Percentiles rank a stretch among this genome's conserved stretches.
These are phyloP conservation scores for Trachops cirrhosus DNA, from an alignment of 2,797 vertebrate genomes.

Conservation along the genomic window DNA sequence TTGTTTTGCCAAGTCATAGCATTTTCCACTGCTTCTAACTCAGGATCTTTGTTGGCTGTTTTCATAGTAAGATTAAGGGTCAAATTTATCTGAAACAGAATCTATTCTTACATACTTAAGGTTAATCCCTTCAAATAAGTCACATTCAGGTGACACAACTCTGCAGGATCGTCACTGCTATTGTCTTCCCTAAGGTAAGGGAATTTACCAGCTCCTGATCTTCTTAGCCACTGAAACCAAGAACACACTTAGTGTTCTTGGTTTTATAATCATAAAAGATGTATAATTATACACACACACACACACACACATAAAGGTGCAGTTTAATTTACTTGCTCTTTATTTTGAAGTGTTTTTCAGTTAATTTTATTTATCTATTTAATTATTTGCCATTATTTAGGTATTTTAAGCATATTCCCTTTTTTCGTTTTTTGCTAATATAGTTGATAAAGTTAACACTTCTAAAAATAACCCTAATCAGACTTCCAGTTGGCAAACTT, in stretches of 20 bases:
- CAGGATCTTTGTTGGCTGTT: not conserved
- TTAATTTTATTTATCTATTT: not conserved
- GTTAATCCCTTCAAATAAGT: not conserved
- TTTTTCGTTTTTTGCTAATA: not conserved
- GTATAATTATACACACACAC: no score
- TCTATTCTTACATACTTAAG: not conserved
- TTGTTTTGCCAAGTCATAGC: not conserved
- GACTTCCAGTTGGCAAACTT: not conserved
- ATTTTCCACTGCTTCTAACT: not conserved
- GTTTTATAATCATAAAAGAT: no score
- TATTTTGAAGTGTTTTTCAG: not conserved
- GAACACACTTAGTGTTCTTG: no score
- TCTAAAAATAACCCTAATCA: not conserved
- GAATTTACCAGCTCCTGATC: not conserved
- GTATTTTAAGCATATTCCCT: not conserved
- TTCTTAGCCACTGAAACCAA: no score
- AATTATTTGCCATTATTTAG: not conserved
- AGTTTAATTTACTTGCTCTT: not conserved
- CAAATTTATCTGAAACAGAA: not conserved
- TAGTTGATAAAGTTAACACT: not conserved
- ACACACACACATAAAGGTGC: not conserved
- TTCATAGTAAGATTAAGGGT: not conserved
- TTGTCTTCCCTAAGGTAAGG: not conserved
- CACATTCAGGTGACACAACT: not conserved
- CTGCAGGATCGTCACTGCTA: not conserved